These are phyloP conservation scores for Pinctada fucata DNA, from an alignment of 2,888 invertebrate genomes.

Conservation along the genomic window DNA sequence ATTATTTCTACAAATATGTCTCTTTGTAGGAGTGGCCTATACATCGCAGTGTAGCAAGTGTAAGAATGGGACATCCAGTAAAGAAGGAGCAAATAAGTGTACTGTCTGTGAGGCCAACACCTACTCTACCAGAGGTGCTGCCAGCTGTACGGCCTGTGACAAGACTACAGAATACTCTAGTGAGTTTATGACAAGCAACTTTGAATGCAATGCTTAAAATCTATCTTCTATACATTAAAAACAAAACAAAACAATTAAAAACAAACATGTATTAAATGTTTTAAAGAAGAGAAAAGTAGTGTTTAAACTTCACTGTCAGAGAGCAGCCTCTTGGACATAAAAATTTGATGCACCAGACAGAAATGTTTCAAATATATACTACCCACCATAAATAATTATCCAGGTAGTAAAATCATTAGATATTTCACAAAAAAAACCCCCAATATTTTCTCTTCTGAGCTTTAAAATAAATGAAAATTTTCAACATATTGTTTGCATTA, in stretches of 20 bases:
- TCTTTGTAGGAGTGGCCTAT: slow-evolving; percentile 79
- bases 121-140: slow-evolving; percentile 77
- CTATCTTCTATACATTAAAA: neutral
- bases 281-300: neutral
- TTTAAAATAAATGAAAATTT: too few species aligned
- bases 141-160: slow-evolving; percentile 77
- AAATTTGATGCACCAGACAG: too few species aligned
- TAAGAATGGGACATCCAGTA: slow-evolving; percentile 77
- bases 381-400: too few species aligned
- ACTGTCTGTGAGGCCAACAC: slow-evolving; percentile 78
- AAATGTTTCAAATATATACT: too few species aligned
- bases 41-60: slow-evolving; percentile 79
- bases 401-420: too few species aligned
- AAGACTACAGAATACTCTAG: slow-evolving; percentile 74
- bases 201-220: too few species aligned
- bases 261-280: neutral
- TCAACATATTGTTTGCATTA: too few species aligned
- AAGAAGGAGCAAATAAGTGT: slow-evolving; percentile 74
- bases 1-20: neutral
- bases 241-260: neutral
- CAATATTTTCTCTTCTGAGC: too few species aligned
- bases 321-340: too few species aligned
- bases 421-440: too few species aligned
- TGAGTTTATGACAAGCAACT: slow-evolving; percentile 37
- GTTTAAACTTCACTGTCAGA: neutral